Evolutionary conservation across 2,888 invertebrate genomes (phyloP), one percentile per base, ranked within the genome.

Genomic region (Polymixis flavicincta): DNA sequence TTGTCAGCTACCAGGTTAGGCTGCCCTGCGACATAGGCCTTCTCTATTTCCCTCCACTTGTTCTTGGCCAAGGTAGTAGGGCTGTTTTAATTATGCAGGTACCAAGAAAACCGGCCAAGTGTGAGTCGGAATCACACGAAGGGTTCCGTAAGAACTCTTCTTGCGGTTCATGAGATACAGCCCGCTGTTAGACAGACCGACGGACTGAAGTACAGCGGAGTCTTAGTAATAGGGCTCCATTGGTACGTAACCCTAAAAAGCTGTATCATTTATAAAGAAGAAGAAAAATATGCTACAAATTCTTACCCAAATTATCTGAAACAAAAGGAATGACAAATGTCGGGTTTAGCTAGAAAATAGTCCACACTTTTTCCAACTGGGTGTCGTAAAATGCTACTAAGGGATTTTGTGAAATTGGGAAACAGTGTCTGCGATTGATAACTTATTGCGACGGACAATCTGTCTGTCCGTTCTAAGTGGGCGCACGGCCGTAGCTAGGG

Each of bases 401-500:
- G 60, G 54, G 28, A 74, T 61, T 50, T 19, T 50, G 28, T 22
- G 52, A 59, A 45, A 73, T 42, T 28, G 50, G 50, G 42, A 28
- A 59, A 37, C 48, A 37, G 14, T 54, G 54, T 61, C 60, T 54
- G 28, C 11, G 52, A 76, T 76, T 64, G 76, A 76, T 76, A 61
- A 80, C n/a, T 48, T 76, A 61, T 73, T 32, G 60, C 54, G n/a
- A 48, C 22, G n/a, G 32, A 59, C 22, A 55, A 55, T 61, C 37
- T 48, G 74, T 80, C 54, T 13, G 54, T 7, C 11, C 11, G 8
- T 2, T 19, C n/a, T 25, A 28, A 72, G 48, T 28, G 54, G 45
- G n/a, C 14, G 37, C n/a, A n/a, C n/a, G n/a, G n/a, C n/a, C n/a
- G n/a, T n/a, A n/a, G n/a, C n/a, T n/a, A n/a, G n/a, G n/a, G n/a